These are phyloP conservation scores for Tyrophagus putrescentiae DNA, from an alignment of 1,140 invertebrate genomes.

Conservation along the genomic window DNA sequence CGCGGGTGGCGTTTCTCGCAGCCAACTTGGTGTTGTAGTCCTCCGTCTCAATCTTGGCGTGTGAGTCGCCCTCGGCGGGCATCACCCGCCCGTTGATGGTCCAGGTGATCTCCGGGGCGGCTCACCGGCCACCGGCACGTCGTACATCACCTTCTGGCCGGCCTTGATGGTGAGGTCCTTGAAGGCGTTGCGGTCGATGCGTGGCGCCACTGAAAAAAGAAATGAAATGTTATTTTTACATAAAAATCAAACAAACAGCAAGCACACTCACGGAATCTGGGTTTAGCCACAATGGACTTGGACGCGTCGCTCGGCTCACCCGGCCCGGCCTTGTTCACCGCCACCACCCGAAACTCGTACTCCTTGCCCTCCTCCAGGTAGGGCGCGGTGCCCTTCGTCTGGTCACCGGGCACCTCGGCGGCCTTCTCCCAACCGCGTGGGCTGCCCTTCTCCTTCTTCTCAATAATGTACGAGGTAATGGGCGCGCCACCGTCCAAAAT, in stretches of 20 bases:
- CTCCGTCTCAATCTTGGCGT: constrained; percentile 73
- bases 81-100: constrained; percentile 44
- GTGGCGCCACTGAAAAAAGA: constrained; percentile 56
- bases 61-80: constrained; percentile 47
- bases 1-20: constrained; percentile 78
- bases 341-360: constrained; percentile 86
- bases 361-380: constrained; percentile 78
- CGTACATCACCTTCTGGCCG: constrained; percentile 63
- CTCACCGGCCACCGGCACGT: constrained; percentile 84
- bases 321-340: constrained; percentile 87
- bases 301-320: constrained; percentile 85
- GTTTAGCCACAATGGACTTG: constrained; percentile 87
- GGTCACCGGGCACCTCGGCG: constrained; percentile 57
- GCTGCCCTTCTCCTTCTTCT: constrained; percentile 84
- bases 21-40: constrained; percentile 85
- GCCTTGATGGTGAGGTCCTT: constrained; percentile 52
- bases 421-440: constrained; percentile 79
- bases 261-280: constrained; percentile 46
- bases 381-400: constrained; percentile 67
- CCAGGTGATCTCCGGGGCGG: constrained; percentile 78
- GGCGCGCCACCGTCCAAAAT: constrained; percentile 81
- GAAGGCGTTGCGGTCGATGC: constrained; percentile 55
- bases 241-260: not conserved
- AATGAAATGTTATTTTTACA: not conserved
- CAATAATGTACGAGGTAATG: constrained; percentile 69